These are phyloP conservation scores for Xiphophorus couchianus DNA, from an alignment of 2,113 vertebrate species.

Conservation along the genomic window DNA sequence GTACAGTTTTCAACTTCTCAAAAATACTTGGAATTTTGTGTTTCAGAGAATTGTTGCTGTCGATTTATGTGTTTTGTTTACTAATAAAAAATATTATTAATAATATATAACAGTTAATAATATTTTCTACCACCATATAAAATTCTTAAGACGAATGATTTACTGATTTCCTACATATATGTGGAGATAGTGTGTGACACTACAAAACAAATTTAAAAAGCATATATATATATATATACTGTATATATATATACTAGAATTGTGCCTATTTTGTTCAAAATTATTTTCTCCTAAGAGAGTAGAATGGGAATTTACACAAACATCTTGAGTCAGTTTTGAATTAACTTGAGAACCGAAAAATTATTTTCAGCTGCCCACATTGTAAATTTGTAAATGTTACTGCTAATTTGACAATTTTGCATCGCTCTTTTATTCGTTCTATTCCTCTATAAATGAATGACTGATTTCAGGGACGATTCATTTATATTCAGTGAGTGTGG, in stretches of 20 bases:
- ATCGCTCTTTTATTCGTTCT: not conserved
- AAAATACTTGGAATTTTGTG: not conserved
- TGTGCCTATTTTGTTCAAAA: no score
- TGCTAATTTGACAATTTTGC: no score
- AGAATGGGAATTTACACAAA: not conserved
- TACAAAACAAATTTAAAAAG: not conserved
- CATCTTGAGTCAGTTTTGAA: not conserved
- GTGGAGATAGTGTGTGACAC: not conserved
- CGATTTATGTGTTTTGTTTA: not conserved
- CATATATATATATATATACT: no score
- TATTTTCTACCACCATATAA: not conserved
- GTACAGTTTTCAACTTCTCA: not conserved
- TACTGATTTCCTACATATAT: not conserved
- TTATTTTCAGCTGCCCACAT: not conserved
- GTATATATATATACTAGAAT: no score
- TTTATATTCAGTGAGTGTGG: constrained; percentile 65
- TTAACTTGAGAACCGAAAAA: not conserved
- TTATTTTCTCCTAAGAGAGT: not conserved
- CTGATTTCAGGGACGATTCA: constrained; percentile 37
- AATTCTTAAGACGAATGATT: not conserved
- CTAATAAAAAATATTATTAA: not conserved
- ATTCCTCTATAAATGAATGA: not conserved
- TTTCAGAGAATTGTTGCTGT: not conserved
- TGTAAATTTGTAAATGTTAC: not conserved
- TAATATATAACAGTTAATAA: not conserved